Evolutionary conservation across 2,113 vertebrate species (phyloP).

Genomic region (Coracopsis vasa): DNA sequence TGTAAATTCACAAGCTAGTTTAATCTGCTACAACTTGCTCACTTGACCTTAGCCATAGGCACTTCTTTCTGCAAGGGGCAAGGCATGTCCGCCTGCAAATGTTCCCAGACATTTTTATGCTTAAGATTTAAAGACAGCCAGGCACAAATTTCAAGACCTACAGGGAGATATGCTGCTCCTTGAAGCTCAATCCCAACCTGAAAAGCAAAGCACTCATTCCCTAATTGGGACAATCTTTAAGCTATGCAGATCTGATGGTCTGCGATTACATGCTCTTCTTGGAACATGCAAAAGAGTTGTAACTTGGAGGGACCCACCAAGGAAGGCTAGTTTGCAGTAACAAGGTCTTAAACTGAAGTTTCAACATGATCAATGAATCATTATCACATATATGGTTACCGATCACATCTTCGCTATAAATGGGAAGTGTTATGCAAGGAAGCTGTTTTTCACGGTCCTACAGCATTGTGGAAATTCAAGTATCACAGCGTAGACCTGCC

Average conservation of each 20-base stretch:
- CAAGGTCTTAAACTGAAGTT: not conserved
- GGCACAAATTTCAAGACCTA: not conserved
- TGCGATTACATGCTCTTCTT: not conserved
- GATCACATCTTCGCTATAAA: not conserved
- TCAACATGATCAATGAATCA: not conserved
- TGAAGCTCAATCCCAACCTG: not conserved
- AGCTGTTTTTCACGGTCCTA: not conserved
- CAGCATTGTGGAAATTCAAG: not conserved
- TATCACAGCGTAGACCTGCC: not conserved
- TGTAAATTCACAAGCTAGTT: not conserved
- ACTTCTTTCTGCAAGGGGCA: not conserved
- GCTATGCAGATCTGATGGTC: not conserved
- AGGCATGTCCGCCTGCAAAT: not conserved
- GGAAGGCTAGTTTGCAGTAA: not conserved
- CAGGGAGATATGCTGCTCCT: not conserved
- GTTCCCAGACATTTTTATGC: not conserved
- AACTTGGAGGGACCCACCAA: not conserved
- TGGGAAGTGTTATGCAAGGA: not conserved
- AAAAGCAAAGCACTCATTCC: not conserved
- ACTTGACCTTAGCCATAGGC: constrained; percentile 7
- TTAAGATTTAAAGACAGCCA: not conserved
- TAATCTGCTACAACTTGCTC: constrained; percentile 2
- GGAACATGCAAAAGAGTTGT: accelerated
- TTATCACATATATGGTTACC: not conserved
- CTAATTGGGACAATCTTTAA: not conserved